phyloP scores from a whole-genome alignment of 2,113 vertebrate species.

The Hyperoodon ampullatus region DNA sequence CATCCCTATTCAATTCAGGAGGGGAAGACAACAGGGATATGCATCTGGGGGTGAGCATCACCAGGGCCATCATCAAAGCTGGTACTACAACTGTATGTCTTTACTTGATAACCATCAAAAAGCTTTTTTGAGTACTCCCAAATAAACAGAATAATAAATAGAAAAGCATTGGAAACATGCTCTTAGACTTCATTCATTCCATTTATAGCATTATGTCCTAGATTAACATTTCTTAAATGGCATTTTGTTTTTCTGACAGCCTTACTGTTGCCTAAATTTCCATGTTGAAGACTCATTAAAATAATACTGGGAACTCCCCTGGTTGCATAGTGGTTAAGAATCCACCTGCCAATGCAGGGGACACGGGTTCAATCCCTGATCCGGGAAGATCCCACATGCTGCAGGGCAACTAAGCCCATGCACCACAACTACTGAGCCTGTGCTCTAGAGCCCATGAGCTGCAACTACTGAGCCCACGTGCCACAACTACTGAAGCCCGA shows the following conservation, averaged over 20 bases:
- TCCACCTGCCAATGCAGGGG: no score
- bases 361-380: no score
- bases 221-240: not conserved
- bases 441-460: no score
- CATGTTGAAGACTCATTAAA: not conserved
- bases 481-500: no score
- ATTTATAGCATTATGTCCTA: not conserved
- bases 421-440: no score
- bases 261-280: not conserved
- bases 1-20: fast-evolving
- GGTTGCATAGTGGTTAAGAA: no score
- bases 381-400: no score
- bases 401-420: no score
- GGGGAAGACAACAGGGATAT: fast-evolving
- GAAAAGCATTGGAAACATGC: not conserved
- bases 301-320: not conserved
- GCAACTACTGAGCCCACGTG: no score
- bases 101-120: not conserved
- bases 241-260: not conserved
- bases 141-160: not conserved
- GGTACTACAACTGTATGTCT: not conserved
- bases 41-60: not conserved
- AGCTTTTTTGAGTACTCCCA: not conserved
- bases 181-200: not conserved
- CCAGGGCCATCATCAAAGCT: not conserved